phyloP scores from a whole-genome alignment of 2,113 vertebrate species.

The Paracanthobrama guichenoti region DNA sequence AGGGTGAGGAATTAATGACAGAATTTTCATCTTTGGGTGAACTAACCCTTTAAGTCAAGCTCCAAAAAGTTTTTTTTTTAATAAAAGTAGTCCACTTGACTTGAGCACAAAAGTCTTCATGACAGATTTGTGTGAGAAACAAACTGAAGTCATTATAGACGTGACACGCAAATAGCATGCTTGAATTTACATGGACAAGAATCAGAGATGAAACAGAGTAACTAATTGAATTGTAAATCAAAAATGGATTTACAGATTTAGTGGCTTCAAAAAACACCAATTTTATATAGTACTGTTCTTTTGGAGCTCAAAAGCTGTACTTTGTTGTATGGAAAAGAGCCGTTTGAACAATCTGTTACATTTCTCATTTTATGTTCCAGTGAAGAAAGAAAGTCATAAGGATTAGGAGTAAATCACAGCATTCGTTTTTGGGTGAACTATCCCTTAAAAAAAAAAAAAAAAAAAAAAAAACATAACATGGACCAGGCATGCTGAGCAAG shows the following conservation, averaged over 20 bases:
- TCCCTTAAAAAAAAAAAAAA: too few species aligned
- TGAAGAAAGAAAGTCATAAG: not conserved
- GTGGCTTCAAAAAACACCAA: too few species aligned
- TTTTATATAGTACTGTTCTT: not conserved
- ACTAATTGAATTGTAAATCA: too few species aligned
- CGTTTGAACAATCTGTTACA: not conserved
- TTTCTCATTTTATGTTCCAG: not conserved
- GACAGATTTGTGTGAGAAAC: not conserved
- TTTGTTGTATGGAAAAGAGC: not conserved
- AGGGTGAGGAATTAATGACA: too few species aligned
- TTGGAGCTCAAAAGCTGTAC: not conserved
- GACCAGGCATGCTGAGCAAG: not conserved
- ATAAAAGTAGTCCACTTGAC: not conserved
- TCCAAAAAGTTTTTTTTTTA: too few species aligned
- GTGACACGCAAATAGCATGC: not conserved
- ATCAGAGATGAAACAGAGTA: not conserved
- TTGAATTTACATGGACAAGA: not conserved
- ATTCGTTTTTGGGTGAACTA: not conserved
- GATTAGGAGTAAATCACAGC: not conserved
- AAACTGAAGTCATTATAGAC: too few species aligned
- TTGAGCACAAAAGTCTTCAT: not conserved
- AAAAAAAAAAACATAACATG: not conserved
- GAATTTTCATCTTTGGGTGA: too few species aligned
- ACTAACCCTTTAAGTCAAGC: not conserved
- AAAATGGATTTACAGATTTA: too few species aligned